Base-by-base conservation (phyloP, 2,797 vertebrate genomes). In the Pseudomugil tenellus region DNA sequence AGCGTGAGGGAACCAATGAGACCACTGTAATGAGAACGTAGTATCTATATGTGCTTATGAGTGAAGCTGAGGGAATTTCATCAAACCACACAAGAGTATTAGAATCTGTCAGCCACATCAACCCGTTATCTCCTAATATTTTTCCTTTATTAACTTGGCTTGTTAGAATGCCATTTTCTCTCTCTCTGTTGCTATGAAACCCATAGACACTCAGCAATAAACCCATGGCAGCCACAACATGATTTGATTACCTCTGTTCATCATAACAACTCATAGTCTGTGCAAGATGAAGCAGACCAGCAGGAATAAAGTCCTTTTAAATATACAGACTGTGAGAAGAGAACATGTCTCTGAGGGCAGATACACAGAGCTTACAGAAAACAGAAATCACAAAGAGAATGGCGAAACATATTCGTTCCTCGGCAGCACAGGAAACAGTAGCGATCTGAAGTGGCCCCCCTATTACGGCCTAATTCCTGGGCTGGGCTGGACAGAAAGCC, bases 121-220 rank as follows among this genome's bases (percentile, higher is more conserved):
- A 80, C 87, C 87, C 87, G 87, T 89, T 79, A 87, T 85, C 69
- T 88, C 80, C 84, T 91, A 89, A 91, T 91, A 87, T 83, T 89
- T 91, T 92, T 81, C 83, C 87, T 91, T 90, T 92, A 91, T 89
- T 91, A 91, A 89, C 77, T 91, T 90, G 89, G 90, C 87, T 90
- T 81, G 74, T 86, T 84, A 86, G 80, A 85, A 69, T 53, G 49
- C 79, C 74, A 82, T 86, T 83, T 80, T 82, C 68, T 81, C 70
- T 67, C 61, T 79, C 66, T 70, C 67, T 72, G 69, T 67, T 60
- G 52, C 74, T 67, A 51, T 80, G 69, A 79, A 70, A 77, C 57
- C 57, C 74, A 77, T 67, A 65, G 54, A 80, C 77, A 79, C 84
- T 87, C 83, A 80, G 86, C 84, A 88, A 80, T 82, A 84, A 87